Evolutionary conservation across 2,113 vertebrate species (phyloP).

Genomic region (Nothoprocta pentlandii): DNA sequence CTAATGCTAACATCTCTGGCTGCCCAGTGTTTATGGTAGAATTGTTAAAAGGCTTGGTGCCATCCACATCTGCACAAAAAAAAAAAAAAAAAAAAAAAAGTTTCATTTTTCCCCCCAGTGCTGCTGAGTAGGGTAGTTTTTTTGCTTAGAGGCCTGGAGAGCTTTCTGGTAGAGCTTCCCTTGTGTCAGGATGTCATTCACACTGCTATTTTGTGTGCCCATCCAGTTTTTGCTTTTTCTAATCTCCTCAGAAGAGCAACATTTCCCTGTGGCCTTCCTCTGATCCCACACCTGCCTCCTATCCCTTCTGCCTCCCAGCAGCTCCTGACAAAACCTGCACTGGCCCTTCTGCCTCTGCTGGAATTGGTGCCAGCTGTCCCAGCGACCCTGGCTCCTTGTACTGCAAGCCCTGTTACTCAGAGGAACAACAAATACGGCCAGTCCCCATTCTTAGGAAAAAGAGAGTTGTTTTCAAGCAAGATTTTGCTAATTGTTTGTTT

Average conservation of each 20-base stretch:
- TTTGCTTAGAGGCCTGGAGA: neutral
- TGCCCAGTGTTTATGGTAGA: neutral
- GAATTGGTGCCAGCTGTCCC: neutral
- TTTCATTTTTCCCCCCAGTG: neutral
- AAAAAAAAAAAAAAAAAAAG: neutral
- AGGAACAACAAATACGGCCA: neutral
- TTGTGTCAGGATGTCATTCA: neutral
- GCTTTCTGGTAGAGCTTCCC: neutral
- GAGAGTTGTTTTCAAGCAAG: neutral
- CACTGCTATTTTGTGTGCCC: too few species aligned
- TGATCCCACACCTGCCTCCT: fast-evolving
- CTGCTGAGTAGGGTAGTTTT: neutral
- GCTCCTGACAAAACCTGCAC: fast-evolving
- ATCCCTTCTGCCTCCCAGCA: neutral
- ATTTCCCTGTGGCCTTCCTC: neutral
- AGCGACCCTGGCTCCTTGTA: fast-evolving
- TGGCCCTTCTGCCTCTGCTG: neutral
- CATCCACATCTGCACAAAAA: neutral
- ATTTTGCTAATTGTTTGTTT: neutral
- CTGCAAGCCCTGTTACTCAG: fast-evolving
- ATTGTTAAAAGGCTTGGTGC: neutral
- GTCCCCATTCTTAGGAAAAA: neutral
- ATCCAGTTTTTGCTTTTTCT: neutral
- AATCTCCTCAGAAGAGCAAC: fast-evolving
- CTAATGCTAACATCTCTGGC: neutral